Evolutionary conservation across 2,888 invertebrate genomes (phyloP).

Genomic region (Cheilosia scutellata): DNA sequence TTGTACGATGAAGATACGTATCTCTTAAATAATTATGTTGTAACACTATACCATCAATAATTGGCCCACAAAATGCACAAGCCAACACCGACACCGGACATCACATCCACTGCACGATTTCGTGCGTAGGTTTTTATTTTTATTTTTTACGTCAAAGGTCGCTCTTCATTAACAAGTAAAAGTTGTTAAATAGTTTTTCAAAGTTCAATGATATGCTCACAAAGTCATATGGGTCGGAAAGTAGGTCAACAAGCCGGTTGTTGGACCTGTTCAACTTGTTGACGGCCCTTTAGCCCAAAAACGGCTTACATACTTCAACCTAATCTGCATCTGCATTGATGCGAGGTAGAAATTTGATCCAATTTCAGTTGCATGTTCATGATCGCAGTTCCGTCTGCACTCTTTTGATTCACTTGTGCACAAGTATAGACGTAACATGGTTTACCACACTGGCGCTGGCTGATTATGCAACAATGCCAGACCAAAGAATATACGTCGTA

Average conservation of each 20-base stretch:
- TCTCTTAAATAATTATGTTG: slow-evolving; percentile 32
- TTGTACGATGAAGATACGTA: slow-evolving; percentile 31
- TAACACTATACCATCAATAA: slow-evolving; percentile 29
- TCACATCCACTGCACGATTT: slow-evolving; percentile 25
- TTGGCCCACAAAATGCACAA: slow-evolving; percentile 15
- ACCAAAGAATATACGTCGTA: slow-evolving; percentile 1
- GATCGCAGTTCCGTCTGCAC: too few species aligned
- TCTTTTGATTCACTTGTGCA: neutral
- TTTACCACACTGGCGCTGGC: neutral
- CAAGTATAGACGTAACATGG: neutral
- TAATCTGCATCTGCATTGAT: slow-evolving; percentile 14
- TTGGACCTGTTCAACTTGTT: neutral
- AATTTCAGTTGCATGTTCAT: neutral
- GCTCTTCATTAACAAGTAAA: slow-evolving; percentile 54
- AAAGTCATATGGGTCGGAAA: slow-evolving; percentile 16
- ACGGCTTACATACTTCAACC: neutral
- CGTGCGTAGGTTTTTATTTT: slow-evolving; percentile 12
- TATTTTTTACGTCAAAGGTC: slow-evolving; percentile 39
- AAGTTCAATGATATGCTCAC: slow-evolving; percentile 56
- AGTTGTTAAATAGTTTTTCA: slow-evolving; percentile 50
- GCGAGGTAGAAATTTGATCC: neutral
- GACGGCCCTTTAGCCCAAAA: slow-evolving; percentile 15
- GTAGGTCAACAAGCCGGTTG: slow-evolving; percentile 64
- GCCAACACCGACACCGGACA: slow-evolving; percentile 24
- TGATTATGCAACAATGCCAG: neutral